Evolutionary conservation across 2,888 invertebrate genomes (phyloP), one percentile per base, ranked within the genome.

Genomic region (Acanthoscelides obtectus): DNA sequence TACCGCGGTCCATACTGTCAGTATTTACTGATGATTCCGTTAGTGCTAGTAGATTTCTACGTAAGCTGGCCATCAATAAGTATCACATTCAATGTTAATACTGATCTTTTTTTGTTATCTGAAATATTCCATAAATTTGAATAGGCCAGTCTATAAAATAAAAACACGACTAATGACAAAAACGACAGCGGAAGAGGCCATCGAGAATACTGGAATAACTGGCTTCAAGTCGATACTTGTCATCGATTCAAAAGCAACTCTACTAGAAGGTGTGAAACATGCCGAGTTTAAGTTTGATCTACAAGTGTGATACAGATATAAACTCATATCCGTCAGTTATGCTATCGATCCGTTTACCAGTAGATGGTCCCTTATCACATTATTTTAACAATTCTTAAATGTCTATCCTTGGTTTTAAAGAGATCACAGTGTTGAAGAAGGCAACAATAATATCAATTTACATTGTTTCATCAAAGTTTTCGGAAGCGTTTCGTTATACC

Each of bases 371-470:
- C 83, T 72, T 83, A 82, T 83, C 83, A 83, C 82, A 83, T 79
- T 76, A 21, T 66, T 75, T 78, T 76, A 77, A 75, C 22, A 66
- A 20, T 69, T 73, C 77, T 79, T 79, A 73, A 73, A 75, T 80
- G 76, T 79, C 77, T 80, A 78, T 77, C 74, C 77, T 79, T 80
- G 79, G 79, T 72, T 76, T 77, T 72, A 79, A 79, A 80, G 79
- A 83, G 81, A 84, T 84, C 84, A 84, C 84, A 84, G 84, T 79
- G 83, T 81, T 81, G 81, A 83, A 83, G 82, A 84, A 84, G 84
- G 84, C 84, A 84, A 83, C 83, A 80, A 79, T 82, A 81, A 73
- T 71, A n/a, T 66, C 45, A 45, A 12, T 45, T 12, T 12, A 45
- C 17, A 45, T 45, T 45, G 45, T 45, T 4, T 45, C 3, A 45